Evolutionary conservation across 2,113 vertebrate genomes (phyloP).

Genomic region (Campylorhamphus procurvoides): DNA sequence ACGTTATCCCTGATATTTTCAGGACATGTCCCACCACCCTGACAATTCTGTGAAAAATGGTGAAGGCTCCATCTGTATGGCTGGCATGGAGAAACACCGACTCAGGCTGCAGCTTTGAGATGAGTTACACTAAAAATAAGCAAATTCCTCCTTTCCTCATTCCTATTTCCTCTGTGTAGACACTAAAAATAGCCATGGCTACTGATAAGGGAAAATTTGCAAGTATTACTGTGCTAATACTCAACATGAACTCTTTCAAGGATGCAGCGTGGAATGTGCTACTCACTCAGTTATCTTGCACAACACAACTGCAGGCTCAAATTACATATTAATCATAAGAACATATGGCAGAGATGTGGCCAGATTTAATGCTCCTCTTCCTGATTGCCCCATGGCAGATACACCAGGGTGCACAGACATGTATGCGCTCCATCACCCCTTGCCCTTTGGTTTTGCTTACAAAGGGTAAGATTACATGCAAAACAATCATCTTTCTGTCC

Average conservation of each 20-base stretch:
- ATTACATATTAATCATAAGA: not conserved
- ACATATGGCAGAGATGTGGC: not conserved
- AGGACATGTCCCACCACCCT: not conserved
- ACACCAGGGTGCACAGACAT: not conserved
- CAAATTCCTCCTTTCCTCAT: constrained; percentile 4
- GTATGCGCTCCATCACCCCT: fast-evolving
- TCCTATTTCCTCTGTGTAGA: constrained; percentile 39
- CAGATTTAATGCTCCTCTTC: not conserved
- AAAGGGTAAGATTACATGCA: not conserved
- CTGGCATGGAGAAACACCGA: not conserved
- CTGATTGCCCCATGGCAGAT: not conserved
- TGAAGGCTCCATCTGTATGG: not conserved
- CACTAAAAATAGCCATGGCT: not conserved
- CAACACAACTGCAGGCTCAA: not conserved
- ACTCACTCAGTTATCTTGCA: not conserved
- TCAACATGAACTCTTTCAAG: not conserved
- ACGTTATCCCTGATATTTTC: not conserved
- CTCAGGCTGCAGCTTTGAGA: not conserved
- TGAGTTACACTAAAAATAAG: not conserved
- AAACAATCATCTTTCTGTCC: not conserved
- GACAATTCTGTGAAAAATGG: not conserved
- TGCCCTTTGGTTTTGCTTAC: not conserved
- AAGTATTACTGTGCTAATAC: not conserved
- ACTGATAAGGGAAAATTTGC: not conserved
- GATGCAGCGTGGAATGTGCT: not conserved